Conservation (phyloP, 2,888 invertebrate species). For the Platycheirus rosarum region DNA sequence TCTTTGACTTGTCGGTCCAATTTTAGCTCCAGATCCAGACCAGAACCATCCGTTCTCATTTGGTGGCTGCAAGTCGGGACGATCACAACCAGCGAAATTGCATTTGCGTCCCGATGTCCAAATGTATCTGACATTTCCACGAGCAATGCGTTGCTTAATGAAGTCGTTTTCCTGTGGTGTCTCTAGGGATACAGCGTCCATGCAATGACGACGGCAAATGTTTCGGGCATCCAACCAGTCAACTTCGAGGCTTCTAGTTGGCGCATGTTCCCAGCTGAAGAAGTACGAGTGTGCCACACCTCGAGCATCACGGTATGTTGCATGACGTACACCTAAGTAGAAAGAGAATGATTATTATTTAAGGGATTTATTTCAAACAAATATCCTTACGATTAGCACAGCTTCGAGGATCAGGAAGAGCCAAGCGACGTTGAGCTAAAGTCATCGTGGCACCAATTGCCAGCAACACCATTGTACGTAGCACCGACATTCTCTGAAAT, state of each 20-base stretch:
- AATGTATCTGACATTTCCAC: constrained; percentile 91
- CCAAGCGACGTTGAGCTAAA: constrained; percentile 91
- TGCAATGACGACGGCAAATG: constrained; percentile 95
- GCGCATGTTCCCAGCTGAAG: constrained; percentile 95
- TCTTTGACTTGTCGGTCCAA: constrained; percentile 93
- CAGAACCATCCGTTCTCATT: constrained; percentile 96
- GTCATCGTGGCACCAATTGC: constrained; percentile 87
- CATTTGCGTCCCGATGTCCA: constrained; percentile 97
- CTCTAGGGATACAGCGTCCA: constrained; percentile 96
- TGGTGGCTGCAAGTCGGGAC: constrained; percentile 91
- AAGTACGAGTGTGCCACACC: constrained; percentile 95
- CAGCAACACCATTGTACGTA: constrained; percentile 84
- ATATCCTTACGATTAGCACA: constrained; percentile 92
- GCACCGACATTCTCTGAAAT: constrained; percentile 78
- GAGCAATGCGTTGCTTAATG: constrained; percentile 92
- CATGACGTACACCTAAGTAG: constrained; percentile 92
- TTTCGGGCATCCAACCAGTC: constrained; percentile 96
- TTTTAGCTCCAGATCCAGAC: constrained; percentile 96
- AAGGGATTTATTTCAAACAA: background rate
- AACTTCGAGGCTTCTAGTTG: constrained; percentile 91
- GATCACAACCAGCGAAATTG: constrained; percentile 94
- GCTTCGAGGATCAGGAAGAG: constrained; percentile 93
- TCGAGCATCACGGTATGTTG: constrained; percentile 93
- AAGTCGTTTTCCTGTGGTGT: constrained; percentile 96
- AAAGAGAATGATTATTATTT: background rate